These are phyloP conservation scores for Lepus europaeus DNA, from an alignment of 2,113 vertebrate species.

Conservation along the genomic window DNA sequence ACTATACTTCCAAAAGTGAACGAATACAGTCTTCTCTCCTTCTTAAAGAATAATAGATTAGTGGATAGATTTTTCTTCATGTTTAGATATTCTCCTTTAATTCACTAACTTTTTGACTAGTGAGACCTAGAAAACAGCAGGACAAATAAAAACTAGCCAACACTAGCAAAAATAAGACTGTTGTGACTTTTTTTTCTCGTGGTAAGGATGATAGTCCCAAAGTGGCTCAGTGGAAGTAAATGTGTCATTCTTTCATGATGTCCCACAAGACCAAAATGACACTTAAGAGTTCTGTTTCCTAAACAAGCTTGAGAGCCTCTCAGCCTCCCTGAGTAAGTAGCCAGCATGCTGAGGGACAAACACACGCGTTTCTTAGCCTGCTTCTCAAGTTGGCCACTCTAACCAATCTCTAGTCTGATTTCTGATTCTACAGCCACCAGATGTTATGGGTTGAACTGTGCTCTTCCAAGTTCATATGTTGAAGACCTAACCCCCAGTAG, in stretches of 20 bases:
- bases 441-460: not conserved
- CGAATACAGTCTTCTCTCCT: not conserved
- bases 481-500: not conserved
- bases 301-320: not conserved
- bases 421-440: not conserved
- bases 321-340: not conserved
- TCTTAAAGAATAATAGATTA: constrained; percentile 10
- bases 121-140: not conserved
- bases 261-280: not conserved
- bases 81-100: not conserved
- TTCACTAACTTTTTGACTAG: not conserved
- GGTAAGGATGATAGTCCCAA: not conserved
- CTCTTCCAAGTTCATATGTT: not conserved
- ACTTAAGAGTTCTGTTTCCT: not conserved
- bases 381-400: not conserved
- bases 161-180: not conserved
- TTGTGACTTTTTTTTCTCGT: not conserved
- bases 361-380: not conserved
- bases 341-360: not conserved
- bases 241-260: not conserved
- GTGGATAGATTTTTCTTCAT: not conserved
- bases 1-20: not conserved
- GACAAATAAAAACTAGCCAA: not conserved
- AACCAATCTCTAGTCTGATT: not conserved
- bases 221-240: not conserved